These are phyloP conservation scores for Meloidogyne hapla DNA, from an alignment of 1,140 invertebrate genomes.

Conservation along the genomic window DNA sequence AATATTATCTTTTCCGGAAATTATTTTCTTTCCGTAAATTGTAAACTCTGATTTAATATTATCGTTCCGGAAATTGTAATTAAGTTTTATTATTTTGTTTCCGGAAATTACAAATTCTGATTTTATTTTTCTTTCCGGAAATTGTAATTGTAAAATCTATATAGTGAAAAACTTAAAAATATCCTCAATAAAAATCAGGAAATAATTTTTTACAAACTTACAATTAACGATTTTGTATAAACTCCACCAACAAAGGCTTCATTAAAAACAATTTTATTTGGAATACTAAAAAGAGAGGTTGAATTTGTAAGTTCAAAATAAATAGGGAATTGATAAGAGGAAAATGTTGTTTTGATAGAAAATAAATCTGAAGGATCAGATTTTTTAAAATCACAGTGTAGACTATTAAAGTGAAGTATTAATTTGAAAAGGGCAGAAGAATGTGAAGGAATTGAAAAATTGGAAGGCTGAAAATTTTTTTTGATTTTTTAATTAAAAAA, in stretches of 20 bases:
- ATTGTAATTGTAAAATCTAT: no score
- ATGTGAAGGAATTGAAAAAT: constrained; percentile 38
- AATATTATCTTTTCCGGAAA: no score
- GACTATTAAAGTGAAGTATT: constrained; percentile 8
- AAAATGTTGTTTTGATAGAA: constrained; percentile 42
- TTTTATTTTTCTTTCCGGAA: no score
- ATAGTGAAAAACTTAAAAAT: no score
- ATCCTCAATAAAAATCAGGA: no score
- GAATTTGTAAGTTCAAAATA: constrained; percentile 68
- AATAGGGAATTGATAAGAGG: constrained; percentile 39
- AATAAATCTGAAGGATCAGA: background rate
- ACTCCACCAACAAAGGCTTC: constrained; percentile 72
- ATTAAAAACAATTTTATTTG: constrained; percentile 69
- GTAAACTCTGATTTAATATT: no score
- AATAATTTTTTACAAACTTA: constrained; percentile 54
- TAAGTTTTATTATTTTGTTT: no score
- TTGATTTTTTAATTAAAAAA: background rate
- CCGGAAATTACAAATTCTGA: no score
- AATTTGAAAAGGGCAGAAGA: constrained; percentile 47
- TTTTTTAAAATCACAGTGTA: constrained; percentile 1
- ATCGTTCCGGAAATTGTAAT: no score
- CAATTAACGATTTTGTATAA: constrained; percentile 66
- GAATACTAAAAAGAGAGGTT: constrained; percentile 77
- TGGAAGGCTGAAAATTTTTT: constrained; percentile 27
- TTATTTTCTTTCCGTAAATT: no score